These are phyloP conservation scores for Lithophane socia DNA, from an alignment of 2,888 invertebrate species.

Conservation along the genomic window DNA sequence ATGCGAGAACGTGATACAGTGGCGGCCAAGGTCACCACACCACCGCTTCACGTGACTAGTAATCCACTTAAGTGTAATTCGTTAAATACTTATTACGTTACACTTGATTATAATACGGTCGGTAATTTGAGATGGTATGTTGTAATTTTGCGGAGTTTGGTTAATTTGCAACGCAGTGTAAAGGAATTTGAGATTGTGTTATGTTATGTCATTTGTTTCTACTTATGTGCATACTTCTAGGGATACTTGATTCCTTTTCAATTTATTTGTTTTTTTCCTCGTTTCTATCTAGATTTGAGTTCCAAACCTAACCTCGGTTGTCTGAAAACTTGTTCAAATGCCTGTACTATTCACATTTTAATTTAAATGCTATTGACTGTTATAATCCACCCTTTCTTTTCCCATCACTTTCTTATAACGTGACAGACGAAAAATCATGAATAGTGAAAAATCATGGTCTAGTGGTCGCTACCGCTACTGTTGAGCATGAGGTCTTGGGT, in stretches of 20 bases:
- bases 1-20: conserved; percentile 63
- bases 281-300: neutral
- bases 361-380: neutral
- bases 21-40: conserved; percentile 65
- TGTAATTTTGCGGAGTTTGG: conserved; percentile 32
- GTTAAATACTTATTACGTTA: conserved; percentile 46
- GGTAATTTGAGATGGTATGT: conserved; percentile 36
- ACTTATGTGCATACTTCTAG: neutral
- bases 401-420: neutral
- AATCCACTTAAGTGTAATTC: conserved; percentile 62
- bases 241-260: neutral
- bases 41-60: conserved; percentile 64
- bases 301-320: neutral
- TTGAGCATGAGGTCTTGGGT: too few species aligned
- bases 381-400: neutral
- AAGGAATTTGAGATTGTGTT: conserved; percentile 2
- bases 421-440: too few species aligned
- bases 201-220: conserved; percentile 8
- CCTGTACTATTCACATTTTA: neutral
- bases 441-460: too few species aligned
- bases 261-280: neutral
- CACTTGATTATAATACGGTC: conserved; percentile 7
- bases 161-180: conserved; percentile 38
- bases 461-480: too few species aligned
- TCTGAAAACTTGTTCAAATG: neutral